phyloP scores from a whole-genome alignment of 2,888 invertebrate genomes.

The Drosophila birchii region DNA sequence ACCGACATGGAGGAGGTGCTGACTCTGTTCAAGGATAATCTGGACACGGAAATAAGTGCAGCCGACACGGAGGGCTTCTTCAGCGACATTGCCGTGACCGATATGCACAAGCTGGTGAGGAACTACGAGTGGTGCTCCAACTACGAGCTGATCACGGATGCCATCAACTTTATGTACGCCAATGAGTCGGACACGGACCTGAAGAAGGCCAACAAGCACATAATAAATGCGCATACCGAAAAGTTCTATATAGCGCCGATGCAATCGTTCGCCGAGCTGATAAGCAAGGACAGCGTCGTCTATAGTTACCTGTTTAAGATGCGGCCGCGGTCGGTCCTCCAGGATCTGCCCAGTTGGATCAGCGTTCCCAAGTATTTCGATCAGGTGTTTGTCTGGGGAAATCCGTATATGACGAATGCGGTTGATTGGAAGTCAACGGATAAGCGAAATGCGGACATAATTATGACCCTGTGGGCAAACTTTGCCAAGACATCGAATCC shows the following conservation, averaged over 20 bases:
- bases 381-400: conserved; percentile 92
- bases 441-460: conserved; percentile 91
- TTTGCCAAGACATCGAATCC: conserved; percentile 91
- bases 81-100: conserved; percentile 87
- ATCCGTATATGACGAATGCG: conserved; percentile 89
- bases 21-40: conserved; percentile 86
- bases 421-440: conserved; percentile 91
- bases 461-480: conserved; percentile 92
- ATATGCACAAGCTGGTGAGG: conserved; percentile 86
- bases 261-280: conserved; percentile 88
- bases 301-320: conserved; percentile 91
- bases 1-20: conserved; percentile 93
- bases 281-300: conserved; percentile 87
- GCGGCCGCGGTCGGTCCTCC: conserved; percentile 88
- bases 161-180: conserved; percentile 90
- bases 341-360: conserved; percentile 91
- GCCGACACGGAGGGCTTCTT: conserved; percentile 87
- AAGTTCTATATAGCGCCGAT: conserved; percentile 90
- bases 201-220: conserved; percentile 86
- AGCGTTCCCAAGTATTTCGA: conserved; percentile 93
- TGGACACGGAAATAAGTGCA: conserved; percentile 86
- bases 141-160: conserved; percentile 89
- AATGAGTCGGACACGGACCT: conserved; percentile 88
- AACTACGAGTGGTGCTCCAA: conserved; percentile 87
- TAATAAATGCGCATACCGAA: conserved; percentile 90